These are phyloP conservation scores for Phyllotreta striolata DNA, from an alignment of 2,888 invertebrate genomes.

Conservation along the genomic window DNA sequence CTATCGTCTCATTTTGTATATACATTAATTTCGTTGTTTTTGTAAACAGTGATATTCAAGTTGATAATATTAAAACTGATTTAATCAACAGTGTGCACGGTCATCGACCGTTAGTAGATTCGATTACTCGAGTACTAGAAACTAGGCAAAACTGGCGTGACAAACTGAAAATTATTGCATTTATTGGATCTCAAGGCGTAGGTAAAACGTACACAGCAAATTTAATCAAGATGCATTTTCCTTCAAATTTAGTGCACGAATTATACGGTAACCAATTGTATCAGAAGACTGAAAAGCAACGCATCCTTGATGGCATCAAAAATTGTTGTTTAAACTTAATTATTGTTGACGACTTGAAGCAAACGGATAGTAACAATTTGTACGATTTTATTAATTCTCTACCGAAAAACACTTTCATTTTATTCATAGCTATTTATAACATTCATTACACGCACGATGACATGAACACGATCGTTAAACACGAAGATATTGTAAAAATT, in stretches of 20 bases:
- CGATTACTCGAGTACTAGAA: slow-evolving; percentile 44
- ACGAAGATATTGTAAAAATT: slow-evolving; percentile 43
- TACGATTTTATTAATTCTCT: slow-evolving; percentile 47
- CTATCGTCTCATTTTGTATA: slow-evolving; percentile 19
- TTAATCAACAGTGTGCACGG: slow-evolving; percentile 41
- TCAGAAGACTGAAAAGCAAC: slow-evolving; percentile 28
- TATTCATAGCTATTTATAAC: slow-evolving; percentile 52
- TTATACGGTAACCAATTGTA: slow-evolving; percentile 36
- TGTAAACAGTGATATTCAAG: slow-evolving; percentile 37
- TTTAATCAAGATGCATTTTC: slow-evolving; percentile 49
- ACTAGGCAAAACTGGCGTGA: slow-evolving; percentile 35
- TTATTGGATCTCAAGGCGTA: slow-evolving; percentile 52
- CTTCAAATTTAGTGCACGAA: slow-evolving; percentile 41
- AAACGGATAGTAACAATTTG: slow-evolving; percentile 42
- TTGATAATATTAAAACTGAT: slow-evolving; percentile 41
- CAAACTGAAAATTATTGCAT: slow-evolving; percentile 46
- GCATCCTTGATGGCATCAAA: slow-evolving; percentile 34
- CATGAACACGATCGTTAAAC: slow-evolving; percentile 41
- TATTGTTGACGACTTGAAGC: slow-evolving; percentile 51
- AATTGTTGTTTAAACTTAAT: slow-evolving; percentile 48
- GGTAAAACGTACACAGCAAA: slow-evolving; percentile 54
- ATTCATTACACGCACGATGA: slow-evolving; percentile 46
- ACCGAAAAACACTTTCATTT: slow-evolving; percentile 40
- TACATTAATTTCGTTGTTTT: slow-evolving; percentile 14
- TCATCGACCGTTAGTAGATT: slow-evolving; percentile 43